Conservation (phyloP, 1,140 invertebrate species). For the Sitobion miscanthi region DNA sequence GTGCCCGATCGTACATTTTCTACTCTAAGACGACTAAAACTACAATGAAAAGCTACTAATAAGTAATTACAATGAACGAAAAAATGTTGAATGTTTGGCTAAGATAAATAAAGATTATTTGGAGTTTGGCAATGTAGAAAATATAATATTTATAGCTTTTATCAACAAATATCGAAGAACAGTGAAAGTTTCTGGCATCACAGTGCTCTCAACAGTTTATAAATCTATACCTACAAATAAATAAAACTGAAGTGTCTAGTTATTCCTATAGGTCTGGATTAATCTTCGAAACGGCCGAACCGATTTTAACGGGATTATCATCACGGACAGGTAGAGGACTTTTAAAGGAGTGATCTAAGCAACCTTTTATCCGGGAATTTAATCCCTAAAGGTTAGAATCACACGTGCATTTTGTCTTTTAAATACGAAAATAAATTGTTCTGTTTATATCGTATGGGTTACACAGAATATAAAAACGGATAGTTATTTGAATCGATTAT, state of each 20-base stretch:
- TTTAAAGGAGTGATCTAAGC: not conserved
- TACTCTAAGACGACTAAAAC: not conserved
- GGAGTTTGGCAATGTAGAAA: not conserved
- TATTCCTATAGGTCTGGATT: not conserved
- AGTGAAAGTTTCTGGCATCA: not conserved
- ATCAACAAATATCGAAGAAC: not conserved
- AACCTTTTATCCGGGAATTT: not conserved
- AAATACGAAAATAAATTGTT: not conserved
- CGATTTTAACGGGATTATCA: not conserved
- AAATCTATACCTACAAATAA: not conserved
- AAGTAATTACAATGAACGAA: not conserved
- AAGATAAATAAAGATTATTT: not conserved
- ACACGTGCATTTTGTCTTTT: not conserved
- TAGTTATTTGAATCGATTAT: no score
- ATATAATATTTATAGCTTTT: not conserved
- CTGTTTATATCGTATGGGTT: not conserved
- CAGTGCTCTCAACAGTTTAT: not conserved
- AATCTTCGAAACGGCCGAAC: not conserved
- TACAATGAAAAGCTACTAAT: not conserved
- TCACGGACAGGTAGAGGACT: not conserved
- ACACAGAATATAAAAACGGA: not conserved
- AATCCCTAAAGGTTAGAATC: not conserved
- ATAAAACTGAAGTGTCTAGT: not conserved
- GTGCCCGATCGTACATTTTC: not conserved
- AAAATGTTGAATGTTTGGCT: not conserved